phyloP scores from a whole-genome alignment of 1,140 invertebrate species.

The Cylas formicarius region DNA sequence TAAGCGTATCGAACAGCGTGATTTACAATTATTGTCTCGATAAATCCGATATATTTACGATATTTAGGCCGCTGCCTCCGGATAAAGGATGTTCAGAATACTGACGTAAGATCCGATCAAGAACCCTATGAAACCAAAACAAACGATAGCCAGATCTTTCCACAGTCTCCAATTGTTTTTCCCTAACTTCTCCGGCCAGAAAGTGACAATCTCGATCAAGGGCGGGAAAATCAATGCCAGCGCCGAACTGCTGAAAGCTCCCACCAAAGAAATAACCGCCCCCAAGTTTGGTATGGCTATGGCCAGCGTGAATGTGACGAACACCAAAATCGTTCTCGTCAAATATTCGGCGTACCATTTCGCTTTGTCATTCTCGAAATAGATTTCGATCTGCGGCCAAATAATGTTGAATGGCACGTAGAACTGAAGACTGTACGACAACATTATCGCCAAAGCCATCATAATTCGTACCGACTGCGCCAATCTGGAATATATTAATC shows the following conservation, averaged over 20 bases:
- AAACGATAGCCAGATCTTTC: slow-evolving; percentile 64
- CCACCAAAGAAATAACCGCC: slow-evolving; percentile 83
- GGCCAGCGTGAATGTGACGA: slow-evolving; percentile 76
- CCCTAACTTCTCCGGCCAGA: slow-evolving; percentile 59
- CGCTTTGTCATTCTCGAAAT: slow-evolving; percentile 51
- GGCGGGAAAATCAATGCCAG: slow-evolving; percentile 88
- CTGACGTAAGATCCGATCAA: slow-evolving; percentile 72
- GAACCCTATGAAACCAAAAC: slow-evolving; percentile 70
- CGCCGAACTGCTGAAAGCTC: slow-evolving; percentile 81
- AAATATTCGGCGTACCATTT: slow-evolving; percentile 59
- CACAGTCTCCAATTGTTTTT: slow-evolving; percentile 54
- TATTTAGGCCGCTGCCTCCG: slow-evolving; percentile 23
- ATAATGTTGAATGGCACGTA: slow-evolving; percentile 89
- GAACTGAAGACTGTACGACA: slow-evolving; percentile 84
- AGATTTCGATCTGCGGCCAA: slow-evolving; percentile 63
- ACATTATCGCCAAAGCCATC: slow-evolving; percentile 80
- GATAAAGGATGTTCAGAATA: slow-evolving; percentile 55
- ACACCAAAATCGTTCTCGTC: slow-evolving; percentile 62
- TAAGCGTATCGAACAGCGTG: too few species aligned
- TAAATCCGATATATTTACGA: too few species aligned
- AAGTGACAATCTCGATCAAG: slow-evolving; percentile 79
- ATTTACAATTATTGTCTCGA: too few species aligned
- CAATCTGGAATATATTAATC: slow-evolving; percentile 55
- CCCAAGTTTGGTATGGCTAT: slow-evolving; percentile 79
- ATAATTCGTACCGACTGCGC: slow-evolving; percentile 72